Percentiles rank a stretch among this genome's conserved stretches.
Evolutionary conservation across 35 echinoderm and acorn worm genomes (phyloP).

Genomic region (Stichopus chloronotus): DNA sequence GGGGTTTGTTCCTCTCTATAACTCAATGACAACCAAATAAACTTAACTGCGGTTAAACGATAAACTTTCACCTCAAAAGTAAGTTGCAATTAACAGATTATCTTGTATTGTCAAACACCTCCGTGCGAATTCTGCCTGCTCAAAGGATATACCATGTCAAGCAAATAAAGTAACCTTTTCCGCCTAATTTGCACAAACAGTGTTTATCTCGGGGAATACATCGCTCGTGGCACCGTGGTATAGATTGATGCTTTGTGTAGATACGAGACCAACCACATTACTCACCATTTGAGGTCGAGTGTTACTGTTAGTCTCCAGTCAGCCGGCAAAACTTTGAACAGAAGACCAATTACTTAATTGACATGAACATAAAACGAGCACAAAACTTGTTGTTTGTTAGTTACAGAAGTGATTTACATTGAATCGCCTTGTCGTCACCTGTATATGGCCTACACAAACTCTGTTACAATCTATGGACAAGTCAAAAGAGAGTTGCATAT

Average conservation of each 20-base stretch:
- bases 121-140: neutral
- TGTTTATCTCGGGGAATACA: neutral
- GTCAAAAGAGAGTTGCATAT: no score
- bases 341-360: neutral
- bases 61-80: neutral
- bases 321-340: neutral
- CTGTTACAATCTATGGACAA: no score
- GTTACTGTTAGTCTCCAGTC: no score
- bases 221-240: neutral
- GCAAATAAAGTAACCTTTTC: neutral
- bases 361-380: neutral
- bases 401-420: neutral
- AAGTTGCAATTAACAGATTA: constrained; percentile 1
- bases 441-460: no score
- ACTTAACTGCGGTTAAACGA: neutral
- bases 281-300: no score
- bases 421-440: no score
- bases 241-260: neutral
- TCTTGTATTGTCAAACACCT: neutral
- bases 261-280: no score
- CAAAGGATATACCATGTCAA: neutral
- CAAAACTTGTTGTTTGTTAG: neutral
- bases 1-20: neutral
- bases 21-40: neutral
- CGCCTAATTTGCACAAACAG: neutral